These are phyloP conservation scores for Coracopsis vasa DNA, from an alignment of 2,113 vertebrate species.

Conservation along the genomic window DNA sequence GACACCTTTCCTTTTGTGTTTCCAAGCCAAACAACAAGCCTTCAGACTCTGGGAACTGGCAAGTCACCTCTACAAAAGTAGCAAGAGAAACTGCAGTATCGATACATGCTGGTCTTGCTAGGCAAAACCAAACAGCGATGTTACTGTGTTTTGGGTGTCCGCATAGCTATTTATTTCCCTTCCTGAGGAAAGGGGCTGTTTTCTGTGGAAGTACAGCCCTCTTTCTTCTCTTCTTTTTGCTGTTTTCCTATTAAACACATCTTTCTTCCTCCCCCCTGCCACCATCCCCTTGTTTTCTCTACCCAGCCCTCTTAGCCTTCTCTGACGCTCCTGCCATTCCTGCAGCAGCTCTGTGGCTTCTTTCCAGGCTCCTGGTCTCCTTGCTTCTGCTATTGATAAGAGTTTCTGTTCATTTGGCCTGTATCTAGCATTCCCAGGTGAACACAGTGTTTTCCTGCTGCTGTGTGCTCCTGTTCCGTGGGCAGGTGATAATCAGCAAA, in stretches of 20 bases:
- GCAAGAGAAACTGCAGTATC: neutral
- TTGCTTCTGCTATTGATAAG: neutral
- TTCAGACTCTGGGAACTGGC: neutral
- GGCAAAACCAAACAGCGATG: neutral
- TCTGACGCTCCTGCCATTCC: neutral
- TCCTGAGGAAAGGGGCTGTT: neutral
- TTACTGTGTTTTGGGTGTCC: neutral
- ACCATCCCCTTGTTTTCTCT: neutral
- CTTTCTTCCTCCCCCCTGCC: neutral
- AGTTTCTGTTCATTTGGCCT: neutral
- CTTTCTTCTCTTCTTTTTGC: neutral
- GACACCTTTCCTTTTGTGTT: neutral
- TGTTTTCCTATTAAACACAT: neutral
- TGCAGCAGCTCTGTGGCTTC: neutral
- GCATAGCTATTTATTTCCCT: neutral
- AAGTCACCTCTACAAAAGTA: neutral
- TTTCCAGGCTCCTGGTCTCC: neutral
- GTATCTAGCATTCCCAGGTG: rapidly evolving
- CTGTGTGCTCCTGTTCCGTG: neutral
- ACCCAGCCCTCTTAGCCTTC: neutral
- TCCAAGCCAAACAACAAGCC: neutral
- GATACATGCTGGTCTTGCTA: neutral
- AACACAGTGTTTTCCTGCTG: neutral
- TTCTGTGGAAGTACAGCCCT: neutral
- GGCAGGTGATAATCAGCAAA: neutral